Percentiles rank a stretch among this genome's conserved stretches.
These are phyloP conservation scores for Sycophaga agraensis DNA, from an alignment of 1,140 invertebrate species.

Conservation along the genomic window DNA sequence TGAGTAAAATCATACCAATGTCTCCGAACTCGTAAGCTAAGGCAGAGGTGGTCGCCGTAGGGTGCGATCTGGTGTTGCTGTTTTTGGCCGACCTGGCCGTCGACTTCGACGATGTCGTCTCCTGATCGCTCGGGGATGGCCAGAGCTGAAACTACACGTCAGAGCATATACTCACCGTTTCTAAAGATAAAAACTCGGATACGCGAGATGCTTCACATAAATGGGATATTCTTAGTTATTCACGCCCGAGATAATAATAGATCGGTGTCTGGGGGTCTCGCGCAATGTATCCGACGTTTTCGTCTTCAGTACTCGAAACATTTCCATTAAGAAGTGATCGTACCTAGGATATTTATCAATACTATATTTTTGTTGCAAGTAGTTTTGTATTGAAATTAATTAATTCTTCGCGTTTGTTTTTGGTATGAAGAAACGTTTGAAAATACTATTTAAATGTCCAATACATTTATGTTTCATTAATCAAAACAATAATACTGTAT, in stretches of 20 bases:
- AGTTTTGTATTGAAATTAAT: no score
- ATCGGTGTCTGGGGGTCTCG: neutral
- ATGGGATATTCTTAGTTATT: slow-evolving; percentile 5
- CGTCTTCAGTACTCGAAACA: neutral
- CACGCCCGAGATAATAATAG: slow-evolving; percentile 8
- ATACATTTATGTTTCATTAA: no score
- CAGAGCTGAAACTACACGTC: slow-evolving; percentile 41
- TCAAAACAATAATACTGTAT: no score
- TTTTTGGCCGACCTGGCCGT: slow-evolving; percentile 38
- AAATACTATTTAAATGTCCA: no score
- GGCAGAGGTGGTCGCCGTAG: slow-evolving; percentile 26
- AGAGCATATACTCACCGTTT: no score
- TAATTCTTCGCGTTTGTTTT: no score
- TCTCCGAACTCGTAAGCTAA: slow-evolving; percentile 40
- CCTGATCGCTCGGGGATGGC: slow-evolving; percentile 40
- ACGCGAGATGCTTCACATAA: neutral
- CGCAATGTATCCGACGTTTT: neutral
- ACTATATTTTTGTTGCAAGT: no score
- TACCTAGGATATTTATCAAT: no score
- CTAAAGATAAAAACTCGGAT: no score
- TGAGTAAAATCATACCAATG: slow-evolving; percentile 33
- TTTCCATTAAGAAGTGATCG: neutral
- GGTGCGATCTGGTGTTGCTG: slow-evolving; percentile 43
- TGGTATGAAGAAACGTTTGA: no score
- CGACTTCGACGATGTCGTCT: slow-evolving; percentile 23